Evolutionary conservation across 2,113 vertebrate species (phyloP), one percentile per base, ranked within the genome.

Genomic region (Syrrhaptes paradoxus): DNA sequence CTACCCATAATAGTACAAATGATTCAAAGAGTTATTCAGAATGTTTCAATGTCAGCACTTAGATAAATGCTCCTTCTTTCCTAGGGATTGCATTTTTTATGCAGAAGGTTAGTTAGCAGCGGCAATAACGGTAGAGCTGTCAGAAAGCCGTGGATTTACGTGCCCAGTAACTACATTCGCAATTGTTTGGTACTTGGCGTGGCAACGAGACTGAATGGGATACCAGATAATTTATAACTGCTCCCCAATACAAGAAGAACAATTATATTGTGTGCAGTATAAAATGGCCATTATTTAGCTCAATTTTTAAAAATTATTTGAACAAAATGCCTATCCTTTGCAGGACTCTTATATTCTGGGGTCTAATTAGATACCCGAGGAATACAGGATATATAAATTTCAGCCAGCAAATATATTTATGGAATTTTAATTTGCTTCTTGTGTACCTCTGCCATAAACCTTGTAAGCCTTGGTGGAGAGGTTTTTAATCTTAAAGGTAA

Each of bases 1-100:
- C 95, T 97, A 95, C 91, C 97, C 96, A 96, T 97, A 95, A 97
- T 96, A 95, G 93, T 97, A 93, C 94, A 96, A 94, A 96, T 96
- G 90, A 95, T 97, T 93, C 92, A 93, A 96, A 97, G 95, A 97
- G 96, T 96, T 97, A 97, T 97, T 97, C 97, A 98, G 96, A 96
- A 96, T 97, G 96, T 95, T 97, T 96, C 95, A 94, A 95, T 97
- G 97, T 98, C 97, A 96, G 92, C 94, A 95, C 95, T 97, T 97
- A 95, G 95, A 96, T 97, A 97, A 96, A 96, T 98, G 97, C 91
- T 59, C 95, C 85, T 96, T 97, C 95, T 96, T 96, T 97, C 91
- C 87, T n/a, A 87, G 91, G 94, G 92, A 96, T 97, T 95, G 91
- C 93, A 89, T 95, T 96, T 97, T 95, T 97, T 96, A 96, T 94